Evolutionary conservation across 2,888 invertebrate species (phyloP), one percentile per base, ranked within the genome.

Genomic region (Marasmarcha lunaedactyla): DNA sequence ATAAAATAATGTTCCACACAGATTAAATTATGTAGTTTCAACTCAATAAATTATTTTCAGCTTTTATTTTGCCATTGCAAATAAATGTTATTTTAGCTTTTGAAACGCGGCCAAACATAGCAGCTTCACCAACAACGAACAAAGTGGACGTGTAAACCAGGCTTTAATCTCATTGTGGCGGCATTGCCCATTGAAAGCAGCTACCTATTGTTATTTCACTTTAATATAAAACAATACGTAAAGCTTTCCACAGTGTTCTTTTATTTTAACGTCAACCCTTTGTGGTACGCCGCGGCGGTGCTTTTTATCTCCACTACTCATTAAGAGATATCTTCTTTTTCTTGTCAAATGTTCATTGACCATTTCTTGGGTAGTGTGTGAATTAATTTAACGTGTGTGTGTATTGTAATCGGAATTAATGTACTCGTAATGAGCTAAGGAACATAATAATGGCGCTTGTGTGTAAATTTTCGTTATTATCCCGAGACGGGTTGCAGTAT

Each of bases 161-260:
- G 44, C 48, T 41, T 57, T 50, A 35, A 54, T 50, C 60, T 74
- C 71, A 77, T 79, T 83, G 79, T 79, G 78, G 71, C 78, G 81
- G 81, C 79, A 60, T 62, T 59, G 59, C 48, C 77, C 79, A 79
- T 78, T 83, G 81, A 83, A 79, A 66, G 56, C 13, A 59, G 71
- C 81, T 79, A 79, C 81, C 81, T 81, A 83, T 83, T 83, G 81
- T 83, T 81, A 54, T 79, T 76, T 78, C 81, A 74, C 61, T 72
- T 79, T 72, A 71, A 73, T 79, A 78, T 79, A 83, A 81, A 77
- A 81, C 81, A 83, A 83, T 83, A 74, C 73, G 20, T 66, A 62
- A 65, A 66, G 66, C 64, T 71, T 68, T 73, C 63, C 70, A 73
- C 71, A 65, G 68, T 59, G 64, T 54, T 52, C 48, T 71, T 76